These are phyloP conservation scores for Chloebia gouldiae DNA, from an alignment of 2,113 vertebrate genomes.

Conservation along the genomic window DNA sequence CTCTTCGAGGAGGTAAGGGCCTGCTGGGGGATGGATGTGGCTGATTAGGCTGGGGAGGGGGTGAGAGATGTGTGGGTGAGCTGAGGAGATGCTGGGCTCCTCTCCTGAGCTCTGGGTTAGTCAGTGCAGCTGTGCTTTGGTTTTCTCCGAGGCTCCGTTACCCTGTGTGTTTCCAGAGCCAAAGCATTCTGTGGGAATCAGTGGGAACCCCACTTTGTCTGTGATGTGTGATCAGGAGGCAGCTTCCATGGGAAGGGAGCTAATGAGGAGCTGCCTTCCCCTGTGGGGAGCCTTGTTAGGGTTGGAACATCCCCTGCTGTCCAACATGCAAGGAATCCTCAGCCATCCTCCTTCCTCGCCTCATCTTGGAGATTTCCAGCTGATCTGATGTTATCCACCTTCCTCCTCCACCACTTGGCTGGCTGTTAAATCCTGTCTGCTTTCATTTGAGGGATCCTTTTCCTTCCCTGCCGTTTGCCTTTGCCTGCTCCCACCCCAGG, in stretches of 20 bases:
- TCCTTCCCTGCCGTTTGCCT: background rate
- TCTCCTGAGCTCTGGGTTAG: background rate
- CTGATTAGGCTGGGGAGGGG: background rate
- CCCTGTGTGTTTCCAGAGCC: background rate
- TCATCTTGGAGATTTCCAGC: background rate
- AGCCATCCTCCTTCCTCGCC: background rate
- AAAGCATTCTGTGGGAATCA: background rate
- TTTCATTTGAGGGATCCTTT: background rate
- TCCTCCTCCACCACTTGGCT: background rate
- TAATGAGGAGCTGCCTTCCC: background rate
- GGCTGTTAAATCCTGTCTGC: background rate
- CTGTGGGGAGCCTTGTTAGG: background rate
- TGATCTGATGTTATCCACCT: background rate
- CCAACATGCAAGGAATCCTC: rapidly evolving
- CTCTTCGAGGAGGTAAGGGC: conserved; percentile 94
- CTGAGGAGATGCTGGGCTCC: background rate
- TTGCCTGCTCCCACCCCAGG: background rate
- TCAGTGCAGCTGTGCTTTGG: background rate
- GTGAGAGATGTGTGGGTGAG: background rate
- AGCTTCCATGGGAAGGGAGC: background rate
- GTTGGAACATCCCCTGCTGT: background rate
- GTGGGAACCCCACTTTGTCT: background rate
- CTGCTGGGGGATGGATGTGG: background rate
- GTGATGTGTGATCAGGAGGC: background rate
- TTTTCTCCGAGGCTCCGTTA: background rate